Evolutionary conservation across 2,888 invertebrate species (phyloP).

Genomic region (Hymenopus coronatus): DNA sequence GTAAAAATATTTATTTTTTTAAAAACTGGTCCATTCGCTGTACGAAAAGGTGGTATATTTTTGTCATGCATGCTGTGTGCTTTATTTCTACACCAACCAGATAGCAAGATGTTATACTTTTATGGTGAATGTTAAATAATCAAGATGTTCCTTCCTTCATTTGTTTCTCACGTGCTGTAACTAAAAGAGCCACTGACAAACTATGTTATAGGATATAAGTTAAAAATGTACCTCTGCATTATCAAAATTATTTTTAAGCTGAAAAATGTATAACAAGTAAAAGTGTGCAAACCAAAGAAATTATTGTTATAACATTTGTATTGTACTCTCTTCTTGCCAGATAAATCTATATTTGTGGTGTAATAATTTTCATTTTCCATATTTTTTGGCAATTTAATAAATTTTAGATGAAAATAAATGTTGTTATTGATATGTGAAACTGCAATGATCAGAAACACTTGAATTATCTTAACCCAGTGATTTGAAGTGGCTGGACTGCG

Average conservation of each 20-base stretch:
- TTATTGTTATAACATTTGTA: background rate
- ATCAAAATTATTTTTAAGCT: background rate
- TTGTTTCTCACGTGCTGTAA: background rate
- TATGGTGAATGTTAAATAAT: background rate
- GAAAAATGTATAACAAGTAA: background rate
- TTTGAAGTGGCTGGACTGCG: too few relatives aligned
- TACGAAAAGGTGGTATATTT: background rate
- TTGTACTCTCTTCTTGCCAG: background rate
- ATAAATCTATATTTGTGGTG: background rate
- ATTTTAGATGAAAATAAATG: background rate
- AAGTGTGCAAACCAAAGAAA: background rate
- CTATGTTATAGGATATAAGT: background rate
- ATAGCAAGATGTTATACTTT: background rate
- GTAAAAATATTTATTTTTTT: background rate
- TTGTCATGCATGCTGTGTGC: background rate
- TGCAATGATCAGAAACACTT: background rate
- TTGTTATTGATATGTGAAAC: background rate
- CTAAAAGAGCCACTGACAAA: background rate
- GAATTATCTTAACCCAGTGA: background rate
- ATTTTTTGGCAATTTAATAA: background rate
- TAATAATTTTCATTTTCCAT: background rate
- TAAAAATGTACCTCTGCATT: background rate
- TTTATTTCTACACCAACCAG: background rate
- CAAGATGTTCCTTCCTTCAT: background rate
- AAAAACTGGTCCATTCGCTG: too few relatives aligned